phyloP scores from a whole-genome alignment of 2,797 vertebrate species.

The Xiphorhynchus erythropygius region DNA sequence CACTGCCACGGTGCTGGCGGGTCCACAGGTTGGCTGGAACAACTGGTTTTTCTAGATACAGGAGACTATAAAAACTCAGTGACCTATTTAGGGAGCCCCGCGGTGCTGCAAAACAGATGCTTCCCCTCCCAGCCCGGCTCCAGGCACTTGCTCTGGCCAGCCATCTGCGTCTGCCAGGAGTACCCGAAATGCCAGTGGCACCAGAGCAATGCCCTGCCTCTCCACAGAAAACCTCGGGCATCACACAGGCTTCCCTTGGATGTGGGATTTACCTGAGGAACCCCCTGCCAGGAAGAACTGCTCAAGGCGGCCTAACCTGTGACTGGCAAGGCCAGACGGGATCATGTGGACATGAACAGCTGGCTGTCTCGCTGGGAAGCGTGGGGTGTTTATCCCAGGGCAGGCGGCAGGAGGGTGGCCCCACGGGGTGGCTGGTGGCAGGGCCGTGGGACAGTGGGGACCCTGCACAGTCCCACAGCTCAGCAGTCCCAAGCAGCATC shows the following conservation, averaged over 20 bases:
- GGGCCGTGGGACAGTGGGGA: neutral
- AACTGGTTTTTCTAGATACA: slow-evolving; percentile 62
- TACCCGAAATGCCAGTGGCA: neutral
- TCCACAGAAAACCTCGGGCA: neutral
- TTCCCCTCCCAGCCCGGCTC: neutral
- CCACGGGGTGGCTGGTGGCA: neutral
- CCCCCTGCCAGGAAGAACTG: neutral
- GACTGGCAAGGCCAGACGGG: neutral
- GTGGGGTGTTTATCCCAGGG: neutral
- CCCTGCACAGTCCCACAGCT: fast-evolving
- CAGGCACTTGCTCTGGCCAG: neutral
- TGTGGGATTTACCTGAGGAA: neutral
- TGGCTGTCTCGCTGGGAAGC: neutral
- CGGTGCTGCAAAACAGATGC: slow-evolving; percentile 6
- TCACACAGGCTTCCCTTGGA: neutral
- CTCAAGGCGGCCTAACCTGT: neutral
- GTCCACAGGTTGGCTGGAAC: neutral
- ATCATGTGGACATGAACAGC: neutral
- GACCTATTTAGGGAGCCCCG: slow-evolving; percentile 58
- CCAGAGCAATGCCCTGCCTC: fast-evolving
- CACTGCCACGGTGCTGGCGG: fast-evolving
- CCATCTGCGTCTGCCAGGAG: neutral
- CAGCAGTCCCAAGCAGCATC: fast-evolving
- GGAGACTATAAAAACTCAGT: slow-evolving; percentile 50
- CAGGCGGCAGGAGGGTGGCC: neutral